Base-by-base conservation (phyloP, 2,888 invertebrate species). In the Maniola hyperantus region DNA sequence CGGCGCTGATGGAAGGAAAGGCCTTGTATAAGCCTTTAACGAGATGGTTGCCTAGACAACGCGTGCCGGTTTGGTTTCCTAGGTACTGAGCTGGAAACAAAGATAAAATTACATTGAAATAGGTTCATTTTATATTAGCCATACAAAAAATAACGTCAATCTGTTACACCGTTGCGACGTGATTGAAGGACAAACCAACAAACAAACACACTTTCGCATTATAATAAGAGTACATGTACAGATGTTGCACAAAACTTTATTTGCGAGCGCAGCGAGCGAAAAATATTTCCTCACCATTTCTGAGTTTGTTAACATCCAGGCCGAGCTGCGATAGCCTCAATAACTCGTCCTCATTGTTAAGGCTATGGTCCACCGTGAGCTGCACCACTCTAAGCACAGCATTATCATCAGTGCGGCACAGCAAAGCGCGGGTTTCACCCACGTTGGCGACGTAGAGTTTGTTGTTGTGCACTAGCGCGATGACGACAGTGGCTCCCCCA, bases 401-500 rank as follows among this genome's bases (percentile, higher is more conserved):
- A 80, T 96, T 96, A 39, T 93, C 92, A 79, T 97, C 97, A 0
- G 95, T 96, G 80, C 95, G 94, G 75, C 97, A 97, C 1, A 98
- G 88, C 20, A 98, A 82, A 0, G 97, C 97, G 72, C 98, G 88
- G 36, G 96, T 94, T 77, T 96, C 95, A 1, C 74, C 79, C 6
- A 98, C 96, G 86, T 98, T 98, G 0, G 97, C 97, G 0, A 98
- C 96, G 80, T 95, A 98, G 13, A 98, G 75, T 58, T 95, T 96
- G 70, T 95, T 94, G 66, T 95, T 94, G 72, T 95, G 95, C 6
- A 97, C 95, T 0, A 98, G 84, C 0, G 96, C 96, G 6, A 98
- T 94, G 0, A 97, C 96, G 0, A 96, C 97, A 0, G 97, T 96
- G 0, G 97, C 96, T 0, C 98, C 98, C 0, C 97, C 95, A 0